These are phyloP conservation scores for Holocentrus rufus DNA, from an alignment of 2,797 vertebrate species.

Conservation along the genomic window DNA sequence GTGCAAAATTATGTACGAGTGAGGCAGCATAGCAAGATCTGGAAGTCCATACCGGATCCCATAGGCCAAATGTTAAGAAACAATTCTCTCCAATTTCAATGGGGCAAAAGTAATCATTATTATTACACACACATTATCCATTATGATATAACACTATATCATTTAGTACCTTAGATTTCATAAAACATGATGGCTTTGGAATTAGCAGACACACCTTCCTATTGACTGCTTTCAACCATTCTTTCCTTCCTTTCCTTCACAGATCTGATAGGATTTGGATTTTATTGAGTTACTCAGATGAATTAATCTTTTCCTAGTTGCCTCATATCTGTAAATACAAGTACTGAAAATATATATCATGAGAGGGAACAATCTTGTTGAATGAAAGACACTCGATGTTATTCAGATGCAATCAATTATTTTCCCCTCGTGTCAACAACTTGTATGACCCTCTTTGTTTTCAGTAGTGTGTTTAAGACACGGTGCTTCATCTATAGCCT, in stretches of 20 bases:
- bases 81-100: constrained; percentile 9
- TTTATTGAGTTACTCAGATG: too few species aligned
- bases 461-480: background rate
- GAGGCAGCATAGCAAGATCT: constrained; percentile 21
- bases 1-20: constrained; percentile 53
- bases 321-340: background rate
- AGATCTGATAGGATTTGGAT: too few species aligned
- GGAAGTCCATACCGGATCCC: constrained; percentile 30
- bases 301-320: too few species aligned
- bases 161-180: constrained; percentile 1
- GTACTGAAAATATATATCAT: background rate
- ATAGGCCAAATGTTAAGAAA: constrained; percentile 8
- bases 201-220: too few species aligned
- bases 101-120: constrained; percentile 1
- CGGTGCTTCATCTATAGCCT: background rate
- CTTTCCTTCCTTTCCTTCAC: too few species aligned
- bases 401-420: background rate
- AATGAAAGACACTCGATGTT: background rate
- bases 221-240: too few species aligned
- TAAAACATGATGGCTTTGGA: background rate
- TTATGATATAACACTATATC: too few species aligned
- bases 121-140: background rate
- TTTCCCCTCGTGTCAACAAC: background rate
- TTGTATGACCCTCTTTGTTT: background rate
- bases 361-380: background rate